Evolutionary conservation across 2,888 invertebrate species (phyloP), one percentile per base, ranked within the genome.

Genomic region (Lasioglossum calceatum): DNA sequence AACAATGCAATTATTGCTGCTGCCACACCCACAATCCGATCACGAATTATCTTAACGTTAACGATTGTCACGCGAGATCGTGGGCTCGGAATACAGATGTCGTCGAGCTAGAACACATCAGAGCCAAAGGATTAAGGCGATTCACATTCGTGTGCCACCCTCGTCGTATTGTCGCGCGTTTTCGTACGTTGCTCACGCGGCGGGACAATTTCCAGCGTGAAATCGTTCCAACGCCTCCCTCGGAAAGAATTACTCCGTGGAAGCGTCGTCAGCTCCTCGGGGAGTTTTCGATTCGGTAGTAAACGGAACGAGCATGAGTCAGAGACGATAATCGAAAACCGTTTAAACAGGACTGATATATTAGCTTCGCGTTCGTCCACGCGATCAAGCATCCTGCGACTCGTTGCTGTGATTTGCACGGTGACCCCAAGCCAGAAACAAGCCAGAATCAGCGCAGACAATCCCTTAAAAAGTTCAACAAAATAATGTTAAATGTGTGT

Each of bases 361-460:
- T 47, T 64, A 36, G 42, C 64, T 61, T 64, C 64, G 64, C 73
- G 82, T 82, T 78, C 44, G 67, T 23, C 73, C 64, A 4, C 44
- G 19, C 27, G 5, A 27, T 76, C 12, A 58, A 58, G 72, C 44
- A 77, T 81, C 79, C 74, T 75, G 7, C 50, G 19, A 50, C 2
- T 50, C 50, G 19, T 50, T 50, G 2, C 50, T 19, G 19, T 2
- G 19, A 23, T 50, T 50, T 50, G 19, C 50, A 50, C 50, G 19
- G 19, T 23, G 7, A 19, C 2, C 5, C 19, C 12, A 2, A 3
- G 2, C 44, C 44, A 16, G 5, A 19, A 19, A 16, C 47, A 50
- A 19, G 19, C 16, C 4, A 19, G 27, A 27, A 27, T 27, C 27
- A 27, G 27, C 27, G 27, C 27, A 47, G 4, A 47, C 19, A 19